Conservation (phyloP, 1,140 invertebrate genomes). For the Leptinotarsa lineolata region DNA sequence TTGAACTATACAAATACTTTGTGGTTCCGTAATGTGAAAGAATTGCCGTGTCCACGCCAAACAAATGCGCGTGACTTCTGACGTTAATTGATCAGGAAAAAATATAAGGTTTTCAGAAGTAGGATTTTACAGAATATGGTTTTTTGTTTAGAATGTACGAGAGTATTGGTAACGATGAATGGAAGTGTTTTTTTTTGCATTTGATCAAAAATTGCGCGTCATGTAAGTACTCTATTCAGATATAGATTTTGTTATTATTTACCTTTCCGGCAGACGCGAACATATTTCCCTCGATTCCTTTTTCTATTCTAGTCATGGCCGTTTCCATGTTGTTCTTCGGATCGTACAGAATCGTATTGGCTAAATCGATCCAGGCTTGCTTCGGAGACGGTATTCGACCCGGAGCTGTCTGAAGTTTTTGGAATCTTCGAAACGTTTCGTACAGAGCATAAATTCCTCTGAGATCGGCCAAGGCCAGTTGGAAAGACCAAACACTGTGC, state of each 20-base stretch:
- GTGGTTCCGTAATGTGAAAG: too few species aligned
- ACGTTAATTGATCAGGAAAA: too few species aligned
- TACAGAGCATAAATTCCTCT: conserved; percentile 64
- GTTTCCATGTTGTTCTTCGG: conserved; percentile 59
- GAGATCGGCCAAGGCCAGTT: conserved; percentile 59
- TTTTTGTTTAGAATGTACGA: too few species aligned
- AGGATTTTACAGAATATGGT: too few species aligned
- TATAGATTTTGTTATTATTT: conserved; percentile 45
- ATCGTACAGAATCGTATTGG: conserved; percentile 65
- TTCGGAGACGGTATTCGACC: conserved; percentile 57
- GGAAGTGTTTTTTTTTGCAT: not conserved
- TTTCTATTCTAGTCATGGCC: conserved; percentile 59
- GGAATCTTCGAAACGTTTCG: conserved; percentile 63
- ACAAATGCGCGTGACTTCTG: too few species aligned
- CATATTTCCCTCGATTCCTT: conserved; percentile 62
- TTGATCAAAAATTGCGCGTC: not conserved
- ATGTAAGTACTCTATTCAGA: not conserved
- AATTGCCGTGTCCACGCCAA: too few species aligned
- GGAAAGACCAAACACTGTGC: conserved; percentile 63
- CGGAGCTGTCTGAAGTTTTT: conserved; percentile 58
- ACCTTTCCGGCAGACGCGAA: conserved; percentile 69
- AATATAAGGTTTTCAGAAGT: too few species aligned
- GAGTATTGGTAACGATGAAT: too few species aligned
- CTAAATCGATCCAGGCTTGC: conserved; percentile 66
- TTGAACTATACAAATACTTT: too few species aligned